These are phyloP conservation scores for Harpagifer antarcticus DNA, from an alignment of 2,797 vertebrate genomes.

Conservation along the genomic window DNA sequence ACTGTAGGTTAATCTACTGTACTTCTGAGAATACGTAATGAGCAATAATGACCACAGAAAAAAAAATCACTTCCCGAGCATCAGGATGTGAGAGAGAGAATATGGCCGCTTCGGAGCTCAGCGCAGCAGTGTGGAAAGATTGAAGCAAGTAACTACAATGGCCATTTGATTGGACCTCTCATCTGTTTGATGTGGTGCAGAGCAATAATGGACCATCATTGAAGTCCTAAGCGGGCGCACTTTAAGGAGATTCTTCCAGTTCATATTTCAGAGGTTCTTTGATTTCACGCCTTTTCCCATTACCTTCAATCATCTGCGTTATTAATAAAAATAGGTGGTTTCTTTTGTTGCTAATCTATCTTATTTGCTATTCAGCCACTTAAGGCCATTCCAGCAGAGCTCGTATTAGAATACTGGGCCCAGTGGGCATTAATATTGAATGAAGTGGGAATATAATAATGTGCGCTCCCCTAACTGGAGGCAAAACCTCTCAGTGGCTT, in stretches of 20 bases:
- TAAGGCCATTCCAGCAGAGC: constrained; percentile 73
- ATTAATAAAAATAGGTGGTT: constrained; percentile 78
- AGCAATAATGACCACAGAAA: neutral
- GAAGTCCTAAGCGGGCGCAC: constrained; percentile 52
- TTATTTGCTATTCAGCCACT: constrained; percentile 80
- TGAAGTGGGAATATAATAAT: constrained; percentile 82
- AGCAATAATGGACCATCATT: constrained; percentile 43
- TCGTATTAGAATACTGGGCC: constrained; percentile 78
- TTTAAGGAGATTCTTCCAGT: constrained; percentile 55
- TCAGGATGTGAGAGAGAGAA: neutral
- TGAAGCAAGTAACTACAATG: constrained; percentile 40
- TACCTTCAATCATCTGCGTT: constrained; percentile 74
- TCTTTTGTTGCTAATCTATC: constrained; percentile 80
- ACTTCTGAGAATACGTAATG: neutral
- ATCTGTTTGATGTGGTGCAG: constrained; percentile 46
- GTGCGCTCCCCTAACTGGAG: constrained; percentile 65
- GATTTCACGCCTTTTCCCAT: constrained; percentile 62
- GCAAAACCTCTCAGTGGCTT: constrained; percentile 48
- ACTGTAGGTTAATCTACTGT: neutral
- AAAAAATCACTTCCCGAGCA: neutral
- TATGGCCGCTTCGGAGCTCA: constrained; percentile 2
- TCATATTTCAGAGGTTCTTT: constrained; percentile 74
- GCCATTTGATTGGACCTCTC: constrained; percentile 47
- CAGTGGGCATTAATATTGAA: constrained; percentile 84
- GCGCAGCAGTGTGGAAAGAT: constrained; percentile 22